Percentiles rank a stretch among this genome's conserved stretches.
phyloP scores from a whole-genome alignment of 1,140 invertebrate species.

The Rhagoletis pomonella region DNA sequence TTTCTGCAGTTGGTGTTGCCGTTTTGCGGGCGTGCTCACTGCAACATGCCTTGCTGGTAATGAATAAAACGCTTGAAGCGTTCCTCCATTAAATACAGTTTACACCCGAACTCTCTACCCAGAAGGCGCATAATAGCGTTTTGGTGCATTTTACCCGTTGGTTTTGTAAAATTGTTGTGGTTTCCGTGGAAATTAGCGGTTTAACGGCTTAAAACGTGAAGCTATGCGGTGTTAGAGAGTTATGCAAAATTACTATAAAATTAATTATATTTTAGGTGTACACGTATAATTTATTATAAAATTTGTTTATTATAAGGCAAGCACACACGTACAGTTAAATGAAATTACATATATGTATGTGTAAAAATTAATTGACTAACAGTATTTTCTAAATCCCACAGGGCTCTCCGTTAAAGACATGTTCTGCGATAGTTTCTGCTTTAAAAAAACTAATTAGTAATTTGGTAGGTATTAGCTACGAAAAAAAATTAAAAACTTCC shows the following conservation, averaged over 20 bases:
- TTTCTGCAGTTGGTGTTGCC: not conserved
- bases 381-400: too few species aligned
- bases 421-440: too few species aligned
- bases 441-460: too few species aligned
- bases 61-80: not conserved
- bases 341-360: too few species aligned
- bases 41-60: not conserved
- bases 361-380: too few species aligned
- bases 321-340: too few species aligned
- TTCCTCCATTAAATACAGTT: conserved; percentile 11
- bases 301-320: too few species aligned
- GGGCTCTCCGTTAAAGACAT: too few species aligned
- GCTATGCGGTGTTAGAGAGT: not conserved
- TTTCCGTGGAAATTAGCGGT: conserved; percentile 20
- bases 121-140: not conserved
- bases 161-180: conserved; percentile 27
- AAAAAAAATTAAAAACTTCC: too few species aligned
- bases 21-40: not conserved
- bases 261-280: not conserved
- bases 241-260: not conserved
- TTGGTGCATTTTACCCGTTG: conserved; percentile 1
- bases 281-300: too few species aligned
- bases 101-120: not conserved
- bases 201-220: not conserved
- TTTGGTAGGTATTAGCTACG: too few species aligned